Conservation (phyloP, 2,888 invertebrate genomes). For the Drosophila pseudotalamancana region DNA sequence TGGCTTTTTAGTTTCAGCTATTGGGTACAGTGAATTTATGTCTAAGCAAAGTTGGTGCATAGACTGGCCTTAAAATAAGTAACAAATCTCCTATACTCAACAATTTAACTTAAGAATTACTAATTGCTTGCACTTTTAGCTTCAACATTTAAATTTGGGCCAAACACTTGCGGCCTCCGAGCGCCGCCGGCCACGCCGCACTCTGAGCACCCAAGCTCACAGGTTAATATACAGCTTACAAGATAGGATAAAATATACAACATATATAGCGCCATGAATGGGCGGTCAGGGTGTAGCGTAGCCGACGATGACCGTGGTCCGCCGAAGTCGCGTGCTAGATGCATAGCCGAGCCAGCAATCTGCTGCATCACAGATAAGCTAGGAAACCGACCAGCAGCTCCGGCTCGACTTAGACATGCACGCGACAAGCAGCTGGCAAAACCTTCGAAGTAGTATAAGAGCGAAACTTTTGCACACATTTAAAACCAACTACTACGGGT, state of each 20-base stretch:
- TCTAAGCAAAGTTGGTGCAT: conserved; percentile 15
- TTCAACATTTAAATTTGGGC: conserved; percentile 60
- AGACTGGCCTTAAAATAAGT: conserved; percentile 41
- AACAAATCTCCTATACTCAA: conserved; percentile 64
- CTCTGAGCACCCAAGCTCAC: conserved; percentile 37
- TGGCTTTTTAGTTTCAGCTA: conserved; percentile 30
- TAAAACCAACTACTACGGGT: conserved; percentile 53
- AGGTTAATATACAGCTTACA: conserved; percentile 56
- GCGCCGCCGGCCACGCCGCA: conserved; percentile 57
- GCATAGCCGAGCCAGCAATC: conserved; percentile 33
- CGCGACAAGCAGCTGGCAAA: conserved; percentile 42
- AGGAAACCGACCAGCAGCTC: conserved; percentile 73
- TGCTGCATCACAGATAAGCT: conserved; percentile 63
- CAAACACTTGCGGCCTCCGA: conserved; percentile 38
- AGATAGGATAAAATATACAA: conserved; percentile 63
- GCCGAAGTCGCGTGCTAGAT: conserved; percentile 6
- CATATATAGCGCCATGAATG: conserved; percentile 49
- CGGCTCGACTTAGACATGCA: conserved; percentile 30
- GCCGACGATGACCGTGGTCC: conserved; percentile 34
- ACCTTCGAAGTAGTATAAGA: conserved; percentile 46
- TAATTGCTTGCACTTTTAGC: conserved; percentile 64
- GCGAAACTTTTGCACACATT: conserved; percentile 64
- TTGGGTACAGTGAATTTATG: conserved; percentile 56
- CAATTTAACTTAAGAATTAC: conserved; percentile 65
- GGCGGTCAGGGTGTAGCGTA: conserved; percentile 43